These are phyloP conservation scores for Drosophila jambulina DNA, from an alignment of 1,140 invertebrate species.

Conservation along the genomic window DNA sequence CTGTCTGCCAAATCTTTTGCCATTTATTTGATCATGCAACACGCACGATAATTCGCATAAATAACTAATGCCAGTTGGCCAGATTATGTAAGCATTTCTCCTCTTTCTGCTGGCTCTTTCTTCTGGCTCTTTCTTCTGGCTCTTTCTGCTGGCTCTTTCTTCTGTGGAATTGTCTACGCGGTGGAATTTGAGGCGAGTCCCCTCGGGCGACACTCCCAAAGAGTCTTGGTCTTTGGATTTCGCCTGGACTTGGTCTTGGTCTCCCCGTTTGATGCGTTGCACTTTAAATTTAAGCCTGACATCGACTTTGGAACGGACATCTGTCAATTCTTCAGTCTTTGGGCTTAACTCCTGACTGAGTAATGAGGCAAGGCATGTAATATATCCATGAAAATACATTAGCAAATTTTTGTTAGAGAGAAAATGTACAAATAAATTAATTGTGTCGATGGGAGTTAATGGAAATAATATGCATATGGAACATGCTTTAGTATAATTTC, in stretches of 20 bases:
- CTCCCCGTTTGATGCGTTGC: constrained; percentile 31
- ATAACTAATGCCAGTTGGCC: constrained; percentile 53
- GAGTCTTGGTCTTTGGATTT: constrained; percentile 19
- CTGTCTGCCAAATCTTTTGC: constrained; percentile 33
- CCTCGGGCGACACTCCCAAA: constrained; percentile 74
- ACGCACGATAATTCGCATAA: constrained; percentile 68
- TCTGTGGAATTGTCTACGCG: constrained; percentile 50
- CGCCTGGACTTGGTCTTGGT: constrained; percentile 1
- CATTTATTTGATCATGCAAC: constrained; percentile 69
- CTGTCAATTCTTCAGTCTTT: constrained; percentile 18
- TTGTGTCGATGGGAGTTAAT: neutral
- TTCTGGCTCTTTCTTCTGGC: constrained; percentile 25
- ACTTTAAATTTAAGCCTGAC: constrained; percentile 22
- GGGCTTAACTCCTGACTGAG: neutral
- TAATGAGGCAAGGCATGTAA: neutral
- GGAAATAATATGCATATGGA: neutral
- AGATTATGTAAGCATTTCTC: constrained; percentile 66
- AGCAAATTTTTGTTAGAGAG: rapidly evolving
- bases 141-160: constrained; percentile 27
- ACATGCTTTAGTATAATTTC: too few species aligned
- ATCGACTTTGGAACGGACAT: constrained; percentile 12
- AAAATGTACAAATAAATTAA: neutral
- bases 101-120: constrained; percentile 20
- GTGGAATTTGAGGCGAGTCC: constrained; percentile 67
- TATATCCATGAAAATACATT: neutral